Evolutionary conservation across 2,113 vertebrate species (phyloP).

Genomic region (Cynoglossus semilaevis): DNA sequence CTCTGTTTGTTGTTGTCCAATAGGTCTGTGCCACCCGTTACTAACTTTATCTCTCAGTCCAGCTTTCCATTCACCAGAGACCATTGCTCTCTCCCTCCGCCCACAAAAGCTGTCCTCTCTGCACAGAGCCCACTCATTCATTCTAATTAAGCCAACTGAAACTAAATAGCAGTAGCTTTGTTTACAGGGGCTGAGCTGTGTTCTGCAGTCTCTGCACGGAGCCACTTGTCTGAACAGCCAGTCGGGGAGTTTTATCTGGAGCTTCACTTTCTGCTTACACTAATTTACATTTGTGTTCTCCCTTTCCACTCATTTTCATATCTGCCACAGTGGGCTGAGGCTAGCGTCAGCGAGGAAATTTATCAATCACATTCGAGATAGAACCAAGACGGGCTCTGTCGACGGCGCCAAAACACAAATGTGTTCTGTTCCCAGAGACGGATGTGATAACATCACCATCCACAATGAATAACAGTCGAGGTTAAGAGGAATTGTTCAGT

Average conservation of each 20-base stretch:
- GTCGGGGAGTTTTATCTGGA: slow-evolving; percentile 68
- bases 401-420: slow-evolving; percentile 16
- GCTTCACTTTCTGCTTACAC: slow-evolving; percentile 68
- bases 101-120: slow-evolving; percentile 59
- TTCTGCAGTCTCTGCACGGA: slow-evolving; percentile 68
- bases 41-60: slow-evolving; percentile 70
- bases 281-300: slow-evolving; percentile 70
- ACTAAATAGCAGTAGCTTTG: slow-evolving; percentile 75
- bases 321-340: slow-evolving; percentile 43
- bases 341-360: slow-evolving; percentile 37
- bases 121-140: slow-evolving; percentile 68
- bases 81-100: slow-evolving; percentile 58
- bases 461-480: neutral
- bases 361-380: slow-evolving; percentile 55
- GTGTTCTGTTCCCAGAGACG: slow-evolving; percentile 6
- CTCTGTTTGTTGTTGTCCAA: slow-evolving; percentile 69
- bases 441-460: slow-evolving; percentile 28
- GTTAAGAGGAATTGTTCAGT: slow-evolving; percentile 7
- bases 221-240: slow-evolving; percentile 66
- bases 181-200: slow-evolving; percentile 66
- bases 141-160: slow-evolving; percentile 75
- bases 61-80: slow-evolving; percentile 65
- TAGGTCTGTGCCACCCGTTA: slow-evolving; percentile 56
- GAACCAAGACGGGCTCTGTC: slow-evolving; percentile 24
- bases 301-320: slow-evolving; percentile 64